Conservation (phyloP, 2,888 invertebrate species). For the Eristalinus sepulchralis region DNA sequence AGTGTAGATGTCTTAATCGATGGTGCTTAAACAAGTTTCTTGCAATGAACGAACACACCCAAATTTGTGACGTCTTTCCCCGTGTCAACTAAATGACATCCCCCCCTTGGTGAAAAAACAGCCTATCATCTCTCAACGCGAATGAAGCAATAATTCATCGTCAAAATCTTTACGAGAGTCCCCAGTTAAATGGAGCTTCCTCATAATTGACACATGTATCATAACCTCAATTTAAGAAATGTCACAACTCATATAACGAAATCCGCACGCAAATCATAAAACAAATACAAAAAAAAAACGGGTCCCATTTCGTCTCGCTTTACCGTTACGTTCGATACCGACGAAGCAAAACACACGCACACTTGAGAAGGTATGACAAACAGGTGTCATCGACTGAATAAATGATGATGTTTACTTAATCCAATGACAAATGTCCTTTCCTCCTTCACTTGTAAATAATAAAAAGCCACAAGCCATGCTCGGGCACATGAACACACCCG, state of each 20-base stretch:
- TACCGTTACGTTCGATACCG: neutral
- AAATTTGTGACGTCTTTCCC: neutral
- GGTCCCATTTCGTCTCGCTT: too few relatives aligned
- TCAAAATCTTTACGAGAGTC: neutral
- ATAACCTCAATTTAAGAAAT: neutral
- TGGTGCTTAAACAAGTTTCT: neutral
- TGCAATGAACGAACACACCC: neutral
- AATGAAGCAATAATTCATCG: neutral
- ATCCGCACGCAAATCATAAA: conserved; percentile 13
- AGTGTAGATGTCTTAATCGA: neutral
- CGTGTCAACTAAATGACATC: neutral
- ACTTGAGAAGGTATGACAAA: neutral
- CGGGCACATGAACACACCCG: conserved; percentile 3
- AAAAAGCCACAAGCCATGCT: neutral
- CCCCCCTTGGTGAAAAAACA: neutral
- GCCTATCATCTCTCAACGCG: neutral
- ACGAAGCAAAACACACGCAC: neutral
- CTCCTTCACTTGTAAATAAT: conserved; percentile 26
- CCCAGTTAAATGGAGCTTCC: neutral
- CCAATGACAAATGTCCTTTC: conserved; percentile 38
- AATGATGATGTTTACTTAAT: conserved; percentile 23
- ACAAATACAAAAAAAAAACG: conserved; percentile 5
- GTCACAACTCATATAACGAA: neutral
- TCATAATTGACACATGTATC: neutral
- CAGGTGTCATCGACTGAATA: conserved; percentile 28